Evolutionary conservation across 2,797 vertebrate genomes (phyloP), one percentile per base, ranked within the genome.

Genomic region (Tapera naevia): DNA sequence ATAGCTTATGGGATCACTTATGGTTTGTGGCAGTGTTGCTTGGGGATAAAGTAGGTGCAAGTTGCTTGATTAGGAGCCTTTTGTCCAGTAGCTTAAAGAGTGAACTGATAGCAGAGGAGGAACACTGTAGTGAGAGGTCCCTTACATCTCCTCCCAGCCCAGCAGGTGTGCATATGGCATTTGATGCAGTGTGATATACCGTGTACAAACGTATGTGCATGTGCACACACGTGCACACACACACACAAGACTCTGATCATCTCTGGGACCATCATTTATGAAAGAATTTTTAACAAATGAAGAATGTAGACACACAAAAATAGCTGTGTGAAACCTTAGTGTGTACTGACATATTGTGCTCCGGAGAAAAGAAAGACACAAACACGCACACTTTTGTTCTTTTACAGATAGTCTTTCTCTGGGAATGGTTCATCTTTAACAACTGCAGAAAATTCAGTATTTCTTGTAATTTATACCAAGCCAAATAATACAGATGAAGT

Each of bases 201-300:
- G 5, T 5, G 8, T 27, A 13, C 16, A 37, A 2, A 1, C 5
- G 8, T 10, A 32, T 9, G 2, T 41, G 39, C 13, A 7, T 13
- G 24, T 22, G 6, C 35, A 33, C 32, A 14, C 8, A 18, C 0
- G 22, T 23, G 5, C 32, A 32, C 28, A 18, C 24, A 7, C 39
- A 28, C 24, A 14, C 7, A 24, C 0, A 1, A 41, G 28, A 48
- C 32, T 13, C 13, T 60, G 35, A 28, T 22, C 50, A 27, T 17
- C 79, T 73, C 61, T 41, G 51, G 33, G 37, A 41, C 19, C 4
- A 32, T 81, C 11, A 28, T 54, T 33, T 33, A 2, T 54, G 30
- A 86, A 73, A 86, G 9, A 27, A 33, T 54, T 66, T 79, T 4
- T 3, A 3, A 43, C 12, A 51, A 57, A 41, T 16, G 8, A 39